Percentiles rank a stretch among this genome's conserved stretches.
Evolutionary conservation across 2,888 invertebrate genomes (phyloP).

Genomic region (Pardosa pseudoannulata): DNA sequence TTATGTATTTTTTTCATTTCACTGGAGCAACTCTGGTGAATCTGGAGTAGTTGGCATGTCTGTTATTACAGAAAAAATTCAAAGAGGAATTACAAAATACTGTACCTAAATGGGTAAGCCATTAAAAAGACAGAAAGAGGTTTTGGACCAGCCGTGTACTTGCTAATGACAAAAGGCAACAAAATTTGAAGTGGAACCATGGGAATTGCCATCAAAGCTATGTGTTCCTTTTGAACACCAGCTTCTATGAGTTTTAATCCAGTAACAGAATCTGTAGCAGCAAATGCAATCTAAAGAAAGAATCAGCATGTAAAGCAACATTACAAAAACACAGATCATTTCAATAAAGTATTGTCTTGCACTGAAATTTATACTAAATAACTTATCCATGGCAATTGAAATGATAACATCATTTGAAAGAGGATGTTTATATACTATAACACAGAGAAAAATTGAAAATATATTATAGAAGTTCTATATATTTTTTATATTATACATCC

Average conservation of each 20-base stretch:
- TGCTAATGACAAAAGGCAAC: slow-evolving; percentile 89
- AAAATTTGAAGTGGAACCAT: slow-evolving; percentile 95
- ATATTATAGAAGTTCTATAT: no score
- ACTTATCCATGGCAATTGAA: background rate
- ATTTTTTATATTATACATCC: no score
- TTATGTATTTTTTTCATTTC: no score
- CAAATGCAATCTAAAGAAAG: slow-evolving; percentile 88
- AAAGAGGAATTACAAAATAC: no score
- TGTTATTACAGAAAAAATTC: no score
- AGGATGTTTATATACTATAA: no score
- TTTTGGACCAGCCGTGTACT: slow-evolving; percentile 90
- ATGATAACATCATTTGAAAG: no score
- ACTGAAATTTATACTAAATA: background rate
- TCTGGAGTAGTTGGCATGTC: no score
- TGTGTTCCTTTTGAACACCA: slow-evolving; percentile 95
- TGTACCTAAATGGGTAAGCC: slow-evolving; percentile 88
- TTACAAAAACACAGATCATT: no score
- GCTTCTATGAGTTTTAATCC: slow-evolving; percentile 96
- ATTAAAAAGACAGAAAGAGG: slow-evolving; percentile 92
- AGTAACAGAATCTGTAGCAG: slow-evolving; percentile 96
- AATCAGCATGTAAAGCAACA: background rate
- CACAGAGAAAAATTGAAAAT: no score
- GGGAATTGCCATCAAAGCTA: slow-evolving; percentile 94
- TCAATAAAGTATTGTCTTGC: background rate
- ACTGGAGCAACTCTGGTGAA: no score